Evolutionary conservation across 2,888 invertebrate species (phyloP), one percentile per base, ranked within the genome.

Genomic region (Conus canariensis): DNA sequence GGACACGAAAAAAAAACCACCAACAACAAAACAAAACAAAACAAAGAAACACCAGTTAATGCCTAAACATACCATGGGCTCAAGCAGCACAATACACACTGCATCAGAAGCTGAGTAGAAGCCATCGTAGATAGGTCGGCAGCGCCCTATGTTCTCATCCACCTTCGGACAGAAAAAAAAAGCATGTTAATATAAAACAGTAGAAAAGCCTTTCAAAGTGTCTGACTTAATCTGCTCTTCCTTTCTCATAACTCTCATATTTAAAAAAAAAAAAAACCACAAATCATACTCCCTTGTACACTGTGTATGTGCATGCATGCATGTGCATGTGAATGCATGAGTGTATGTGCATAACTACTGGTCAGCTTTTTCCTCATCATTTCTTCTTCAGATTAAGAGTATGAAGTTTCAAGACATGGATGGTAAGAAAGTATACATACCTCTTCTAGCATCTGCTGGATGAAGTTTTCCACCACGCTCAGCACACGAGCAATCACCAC

Each of bases 41-140:
- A 14, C 64, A 64, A n/a, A 80, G 74, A n/a, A 74, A n/a, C 22
- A 74, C 22, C 30, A 30, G 16, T 12, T 10, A 80, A 30, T 10
- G 30, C 30, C 16, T 56, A 56, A 85, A 97, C 98, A 97, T 96
- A 99, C 98, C 96, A 98, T 97, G 12, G 99, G 99, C 97, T 98
- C 97, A 82, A 99, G 97, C 91, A 98, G 97, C 96, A 97, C 97
- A 95, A 97, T 97, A 96, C 99, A 99, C 91, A 97, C 97, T 89
- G 98, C 97, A 93, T 98, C 97, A 77, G 98, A 97, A 5, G 98
- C 97, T 64, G 98, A 97, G 96, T 98, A 98, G 96, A 98, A 97
- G 6, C 98, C 98, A 94, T 97, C 97, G 92, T 98, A 98, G 77
- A 99, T 96, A 25, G 98, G 98, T 58, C 97, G 98, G 96, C 99